A percentile compares a stretch with the other conserved stretches of the same genome.
Conservation (phyloP, 2,888 invertebrate genomes). For the Tinea semifulvella region DNA sequence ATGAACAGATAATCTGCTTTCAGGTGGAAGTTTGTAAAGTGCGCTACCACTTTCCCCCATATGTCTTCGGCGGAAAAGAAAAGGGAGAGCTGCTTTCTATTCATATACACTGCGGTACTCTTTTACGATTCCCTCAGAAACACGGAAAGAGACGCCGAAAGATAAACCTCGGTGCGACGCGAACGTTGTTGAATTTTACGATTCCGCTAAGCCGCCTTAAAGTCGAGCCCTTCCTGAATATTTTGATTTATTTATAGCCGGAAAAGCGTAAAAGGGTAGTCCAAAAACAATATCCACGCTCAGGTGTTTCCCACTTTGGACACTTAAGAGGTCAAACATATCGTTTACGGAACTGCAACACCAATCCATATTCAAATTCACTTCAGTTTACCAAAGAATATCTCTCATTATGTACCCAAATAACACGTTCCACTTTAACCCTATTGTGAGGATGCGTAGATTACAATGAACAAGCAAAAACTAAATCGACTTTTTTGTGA, state of each 20-base stretch:
- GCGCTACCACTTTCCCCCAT: slow-evolving; percentile 33
- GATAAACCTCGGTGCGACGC: slow-evolving; percentile 56
- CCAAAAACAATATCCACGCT: slow-evolving; percentile 54
- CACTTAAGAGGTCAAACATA: slow-evolving; percentile 30
- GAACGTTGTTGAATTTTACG: slow-evolving; percentile 65
- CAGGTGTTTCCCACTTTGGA: slow-evolving; percentile 33
- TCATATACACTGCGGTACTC: slow-evolving; percentile 55
- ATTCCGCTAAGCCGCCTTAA: slow-evolving; percentile 65
- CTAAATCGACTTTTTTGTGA: too few relatives aligned
- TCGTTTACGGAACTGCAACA: slow-evolving; percentile 1
- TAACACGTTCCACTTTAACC: too few relatives aligned
- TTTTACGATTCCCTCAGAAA: slow-evolving; percentile 62
- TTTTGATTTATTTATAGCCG: slow-evolving; percentile 67
- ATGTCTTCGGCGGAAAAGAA: slow-evolving; percentile 49
- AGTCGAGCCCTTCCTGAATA: slow-evolving; percentile 65
- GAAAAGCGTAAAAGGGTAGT: slow-evolving; percentile 61
- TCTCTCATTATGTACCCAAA: too few relatives aligned
- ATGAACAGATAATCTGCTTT: slow-evolving; percentile 48
- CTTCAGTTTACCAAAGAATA: too few relatives aligned
- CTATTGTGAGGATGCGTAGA: too few relatives aligned
- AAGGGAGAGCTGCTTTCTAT: slow-evolving; percentile 54
- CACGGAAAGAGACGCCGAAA: slow-evolving; percentile 51
- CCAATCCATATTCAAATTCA: too few relatives aligned
- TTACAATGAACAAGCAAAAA: too few relatives aligned
- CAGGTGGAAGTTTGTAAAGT: slow-evolving; percentile 50